Evolutionary conservation across 2,797 vertebrate genomes (phyloP).

Genomic region (Sarcophilus harrisii): DNA sequence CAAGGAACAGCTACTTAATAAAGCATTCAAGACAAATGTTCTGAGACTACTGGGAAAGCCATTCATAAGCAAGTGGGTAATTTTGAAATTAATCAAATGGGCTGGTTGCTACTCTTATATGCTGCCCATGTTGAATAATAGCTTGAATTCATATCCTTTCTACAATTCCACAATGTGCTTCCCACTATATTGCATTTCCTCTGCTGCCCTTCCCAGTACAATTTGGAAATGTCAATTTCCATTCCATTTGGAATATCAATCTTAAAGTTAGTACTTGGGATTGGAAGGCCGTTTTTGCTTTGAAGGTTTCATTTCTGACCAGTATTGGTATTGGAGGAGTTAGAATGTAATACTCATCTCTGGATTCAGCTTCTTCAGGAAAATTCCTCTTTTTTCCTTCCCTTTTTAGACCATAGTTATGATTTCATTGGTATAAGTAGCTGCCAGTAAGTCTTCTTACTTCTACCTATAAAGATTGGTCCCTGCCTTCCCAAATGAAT

Average conservation of each 20-base stretch:
- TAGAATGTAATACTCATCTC: neutral
- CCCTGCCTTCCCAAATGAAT: neutral
- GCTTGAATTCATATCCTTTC: neutral
- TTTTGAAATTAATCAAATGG: slow-evolving; percentile 54
- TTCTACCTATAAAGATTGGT: neutral
- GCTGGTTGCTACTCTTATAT: slow-evolving; percentile 13
- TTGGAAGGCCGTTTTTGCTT: neutral
- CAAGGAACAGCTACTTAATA: slow-evolving; percentile 43
- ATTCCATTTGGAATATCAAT: neutral
- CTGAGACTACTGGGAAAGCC: slow-evolving; percentile 35
- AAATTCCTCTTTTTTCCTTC: neutral
- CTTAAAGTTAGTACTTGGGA: neutral
- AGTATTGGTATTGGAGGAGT: neutral
- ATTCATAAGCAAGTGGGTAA: slow-evolving; percentile 41
- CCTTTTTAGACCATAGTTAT: neutral
- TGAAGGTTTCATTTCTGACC: neutral
- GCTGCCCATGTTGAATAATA: slow-evolving; percentile 19
- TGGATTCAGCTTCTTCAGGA: neutral
- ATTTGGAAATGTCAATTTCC: neutral
- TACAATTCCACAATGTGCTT: neutral
- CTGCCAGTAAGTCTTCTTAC: neutral
- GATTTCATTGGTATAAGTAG: neutral
- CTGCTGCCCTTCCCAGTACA: neutral
- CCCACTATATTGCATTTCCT: neutral
- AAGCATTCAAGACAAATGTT: slow-evolving; percentile 51